Evolutionary conservation across 2,888 invertebrate genomes (phyloP), one percentile per base, ranked within the genome.

Genomic region (Julus scanicus): DNA sequence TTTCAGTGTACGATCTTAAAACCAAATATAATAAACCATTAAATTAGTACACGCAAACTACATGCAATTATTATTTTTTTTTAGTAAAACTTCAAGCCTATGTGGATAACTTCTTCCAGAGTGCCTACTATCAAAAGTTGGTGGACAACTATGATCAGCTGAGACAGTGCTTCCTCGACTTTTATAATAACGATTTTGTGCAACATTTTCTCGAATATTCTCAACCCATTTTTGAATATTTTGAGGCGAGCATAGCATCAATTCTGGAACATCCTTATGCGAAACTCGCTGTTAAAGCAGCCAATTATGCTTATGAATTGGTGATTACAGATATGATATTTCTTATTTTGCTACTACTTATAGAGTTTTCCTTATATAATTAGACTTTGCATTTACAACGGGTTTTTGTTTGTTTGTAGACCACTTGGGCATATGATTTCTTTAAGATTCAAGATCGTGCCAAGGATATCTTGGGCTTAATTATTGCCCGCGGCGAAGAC

Each of bases 361-460:
- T 5, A n/a, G 84, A 29, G 29, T 29, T 29, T 29, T 8, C 5
- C 13, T 11, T 84, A n/a, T 84, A 20, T 5, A 20, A 15, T 40
- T 6, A 40, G 3, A 40, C 44, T 29, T 53, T 53, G 40, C 86
- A 29, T 29, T 57, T 6, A 20, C n/a, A 49, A 17, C 9, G 9
- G 49, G 1, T 20, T 57, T 49, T n/a, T 57, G 6, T 37, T 86
- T 86, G 9, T 63, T 40, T 80, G 13, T 20, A 88, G 88, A 71
- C 57, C n/a, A 37, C 29, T 17, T 88, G 88, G 88, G 63, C 80
- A 17, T 90, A 90, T 89, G 85, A 88, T 20, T 90, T 90, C 88
- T 88, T 90, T n/a, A 89, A 90, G 39, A 48, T 90, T 17, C 89
- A 89, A 49, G 89, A 89, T 29, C 89, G 90, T 44, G 48, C 91